Evolutionary conservation across 2,113 vertebrate species (phyloP), one percentile per base, ranked within the genome.

Genomic region (Engraulis encrasicolus): DNA sequence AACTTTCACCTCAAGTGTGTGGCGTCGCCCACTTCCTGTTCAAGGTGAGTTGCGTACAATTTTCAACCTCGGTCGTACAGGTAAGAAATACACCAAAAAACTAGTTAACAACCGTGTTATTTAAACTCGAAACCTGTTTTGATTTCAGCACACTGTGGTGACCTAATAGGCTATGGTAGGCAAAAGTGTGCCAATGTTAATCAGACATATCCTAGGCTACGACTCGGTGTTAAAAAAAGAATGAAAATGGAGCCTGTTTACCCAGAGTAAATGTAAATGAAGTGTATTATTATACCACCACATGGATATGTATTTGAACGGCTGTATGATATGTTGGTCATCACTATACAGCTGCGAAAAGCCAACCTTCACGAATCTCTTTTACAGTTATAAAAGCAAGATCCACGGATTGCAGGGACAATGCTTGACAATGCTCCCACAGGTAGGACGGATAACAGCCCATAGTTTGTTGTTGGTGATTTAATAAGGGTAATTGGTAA

Each of bases 371-470:
- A 12, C 1, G 27, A 34, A 4, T 5, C 12, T 74, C 12, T 34
- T 12, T 34, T 34, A 45, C 31, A 27, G 19, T 19, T 58, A 17
- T 9, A 6, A 18, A 50, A 36, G 37, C 36, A 14, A 0, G 23
- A 37, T 19, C n/a, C 18, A 38, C 71, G 50, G 15, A 1, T 11
- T 66, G 45, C 40, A 81, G 54, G 81, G 20, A 85, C 38, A 1
- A 95, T 95, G 95, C 93, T 91, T 89, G 95, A 95, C 84, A 95
- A 94, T 85, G 88, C 94, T 79, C 92, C 92, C 0, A 83, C 92
- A 92, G 94, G 95, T 95, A 88, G 86, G 19, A 4, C 6, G 15
- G 14, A 9, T 81, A 54, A n/a, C 15, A 66, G n/a, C 9, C 23
- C 45, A 2, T 9, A 12, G 15, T n/a, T 80, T 31, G 6, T 80